Evolutionary conservation across 1,140 invertebrate genomes (phyloP).

Genomic region (Contarinia nasturtii): DNA sequence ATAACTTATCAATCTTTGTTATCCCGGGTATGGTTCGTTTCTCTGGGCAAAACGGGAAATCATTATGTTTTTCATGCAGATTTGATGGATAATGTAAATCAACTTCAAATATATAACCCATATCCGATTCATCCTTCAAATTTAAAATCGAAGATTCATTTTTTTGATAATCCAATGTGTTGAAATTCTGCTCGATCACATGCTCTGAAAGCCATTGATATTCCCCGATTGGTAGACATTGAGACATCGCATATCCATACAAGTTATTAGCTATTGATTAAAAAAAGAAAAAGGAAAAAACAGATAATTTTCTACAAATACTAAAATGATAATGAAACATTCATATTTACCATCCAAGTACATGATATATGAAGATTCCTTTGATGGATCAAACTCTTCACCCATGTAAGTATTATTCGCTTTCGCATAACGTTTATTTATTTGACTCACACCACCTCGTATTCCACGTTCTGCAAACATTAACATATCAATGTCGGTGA

Average conservation of each 20-base stretch:
- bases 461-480: conserved; percentile 23
- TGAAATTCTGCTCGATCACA: conserved; percentile 12
- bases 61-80: conserved; percentile 29
- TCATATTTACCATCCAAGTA: conserved; percentile 23
- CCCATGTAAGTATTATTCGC: conserved; percentile 27
- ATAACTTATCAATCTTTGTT: conserved; percentile 14
- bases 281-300: conserved; percentile 22
- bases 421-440: conserved; percentile 18
- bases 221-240: conserved; percentile 19
- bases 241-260: conserved; percentile 29
- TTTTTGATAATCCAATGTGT: background rate
- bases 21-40: conserved; percentile 7
- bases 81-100: conserved; percentile 18
- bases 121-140: conserved; percentile 17
- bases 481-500: conserved; percentile 25
- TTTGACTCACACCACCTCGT: conserved; percentile 20
- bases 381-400: conserved; percentile 18
- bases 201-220: conserved; percentile 26
- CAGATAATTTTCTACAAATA: conserved; percentile 13
- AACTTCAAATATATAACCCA: conserved; percentile 32
- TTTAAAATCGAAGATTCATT: conserved; percentile 1
- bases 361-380: conserved; percentile 15
- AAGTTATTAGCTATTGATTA: conserved; percentile 27
- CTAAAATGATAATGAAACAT: background rate
- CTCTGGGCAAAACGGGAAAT: conserved; percentile 28